Evolutionary conservation across 2,113 vertebrate species (phyloP).

Genomic region (Felis chaus): DNA sequence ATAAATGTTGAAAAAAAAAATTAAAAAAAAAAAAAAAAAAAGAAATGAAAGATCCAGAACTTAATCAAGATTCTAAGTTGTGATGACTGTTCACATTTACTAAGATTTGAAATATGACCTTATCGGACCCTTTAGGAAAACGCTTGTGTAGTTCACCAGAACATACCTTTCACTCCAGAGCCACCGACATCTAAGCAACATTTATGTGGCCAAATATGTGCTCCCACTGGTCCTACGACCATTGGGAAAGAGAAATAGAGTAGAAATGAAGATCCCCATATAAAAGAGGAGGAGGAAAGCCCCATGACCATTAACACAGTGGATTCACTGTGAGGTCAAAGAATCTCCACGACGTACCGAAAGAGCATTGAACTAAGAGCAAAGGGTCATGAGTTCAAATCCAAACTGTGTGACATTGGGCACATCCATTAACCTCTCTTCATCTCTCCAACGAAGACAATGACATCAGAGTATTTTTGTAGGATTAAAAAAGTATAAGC

Average conservation of each 20-base stretch:
- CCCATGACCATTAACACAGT: background rate
- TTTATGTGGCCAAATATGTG: background rate
- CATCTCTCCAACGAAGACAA: background rate
- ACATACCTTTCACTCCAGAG: background rate
- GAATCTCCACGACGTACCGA: background rate
- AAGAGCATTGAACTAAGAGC: background rate
- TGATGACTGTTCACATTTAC: background rate
- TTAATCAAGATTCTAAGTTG: background rate
- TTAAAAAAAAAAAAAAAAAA: no score
- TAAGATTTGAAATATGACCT: background rate
- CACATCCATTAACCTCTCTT: background rate
- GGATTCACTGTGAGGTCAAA: background rate
- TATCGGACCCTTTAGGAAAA: background rate
- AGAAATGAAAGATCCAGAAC: background rate
- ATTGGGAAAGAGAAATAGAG: background rate
- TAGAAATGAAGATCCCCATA: background rate
- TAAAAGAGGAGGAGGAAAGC: background rate
- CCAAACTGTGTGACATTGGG: background rate
- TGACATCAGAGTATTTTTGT: background rate
- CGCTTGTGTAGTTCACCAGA: background rate
- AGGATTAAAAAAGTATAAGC: background rate
- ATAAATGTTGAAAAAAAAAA: no score
- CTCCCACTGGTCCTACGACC: background rate
- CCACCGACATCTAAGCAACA: background rate
- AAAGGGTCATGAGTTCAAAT: background rate